These are phyloP conservation scores for Oligia fasciuncula DNA, from an alignment of 2,888 invertebrate species.

Conservation along the genomic window DNA sequence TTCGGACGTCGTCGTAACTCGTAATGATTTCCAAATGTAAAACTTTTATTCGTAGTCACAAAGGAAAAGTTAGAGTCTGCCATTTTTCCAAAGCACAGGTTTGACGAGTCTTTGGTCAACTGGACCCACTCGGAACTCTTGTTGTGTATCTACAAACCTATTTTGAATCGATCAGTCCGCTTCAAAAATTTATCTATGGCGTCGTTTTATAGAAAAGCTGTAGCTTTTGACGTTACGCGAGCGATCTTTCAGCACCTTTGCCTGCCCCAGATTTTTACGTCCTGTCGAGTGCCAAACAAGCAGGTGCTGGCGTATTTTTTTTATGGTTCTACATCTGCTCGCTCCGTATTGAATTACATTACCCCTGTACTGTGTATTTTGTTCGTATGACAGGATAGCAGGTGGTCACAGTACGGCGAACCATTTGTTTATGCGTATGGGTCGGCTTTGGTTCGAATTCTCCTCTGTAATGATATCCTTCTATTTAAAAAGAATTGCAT, in stretches of 20 bases:
- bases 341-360: constrained; percentile 67
- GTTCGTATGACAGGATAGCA: constrained; percentile 48
- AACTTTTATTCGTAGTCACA: constrained; percentile 25
- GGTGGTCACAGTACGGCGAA: constrained; percentile 51
- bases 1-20: constrained; percentile 23
- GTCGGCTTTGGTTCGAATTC: constrained; percentile 33
- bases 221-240: constrained; percentile 40
- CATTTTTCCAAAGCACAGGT: constrained; percentile 19
- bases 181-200: constrained; percentile 47
- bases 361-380: constrained; percentile 52
- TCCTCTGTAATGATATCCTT: constrained; percentile 32
- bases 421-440: constrained; percentile 36
- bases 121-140: constrained; percentile 12
- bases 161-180: constrained; percentile 58
- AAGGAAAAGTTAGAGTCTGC: constrained; percentile 17
- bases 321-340: constrained; percentile 69
- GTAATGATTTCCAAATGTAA: constrained; percentile 28
- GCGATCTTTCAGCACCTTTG: constrained; percentile 56
- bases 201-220: constrained; percentile 52
- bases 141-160: constrained; percentile 55
- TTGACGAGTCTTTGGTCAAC: constrained; percentile 19
- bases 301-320: constrained; percentile 71
- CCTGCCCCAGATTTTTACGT: constrained; percentile 63
- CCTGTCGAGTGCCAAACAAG: constrained; percentile 67
- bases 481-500: constrained; percentile 34